A percentile compares a stretch with the other conserved stretches of the same genome.
Conservation (phyloP, 1,140 invertebrate genomes). For the Triops cancriformis region DNA sequence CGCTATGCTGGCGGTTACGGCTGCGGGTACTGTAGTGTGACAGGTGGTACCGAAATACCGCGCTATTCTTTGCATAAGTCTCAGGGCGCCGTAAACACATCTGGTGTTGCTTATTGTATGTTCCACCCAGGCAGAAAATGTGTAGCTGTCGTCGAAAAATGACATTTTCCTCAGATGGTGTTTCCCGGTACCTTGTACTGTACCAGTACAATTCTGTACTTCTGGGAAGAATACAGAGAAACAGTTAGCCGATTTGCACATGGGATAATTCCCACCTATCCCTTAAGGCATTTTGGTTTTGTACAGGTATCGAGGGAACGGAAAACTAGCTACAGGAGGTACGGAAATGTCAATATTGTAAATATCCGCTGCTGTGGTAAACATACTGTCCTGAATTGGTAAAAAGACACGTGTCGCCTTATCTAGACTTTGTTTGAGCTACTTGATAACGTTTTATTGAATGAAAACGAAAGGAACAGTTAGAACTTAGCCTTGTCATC, state of each 20-base stretch:
- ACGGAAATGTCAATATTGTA: neutral
- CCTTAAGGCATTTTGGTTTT: neutral
- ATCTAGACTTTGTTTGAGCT: neutral
- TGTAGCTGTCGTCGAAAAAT: too few relatives aligned
- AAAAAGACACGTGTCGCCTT: conserved; percentile 5
- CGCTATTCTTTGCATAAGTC: neutral
- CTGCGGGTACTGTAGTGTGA: neutral
- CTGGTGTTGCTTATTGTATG: neutral
- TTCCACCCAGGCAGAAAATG: neutral
- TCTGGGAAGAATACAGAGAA: too few relatives aligned
- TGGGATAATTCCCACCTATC: too few relatives aligned
- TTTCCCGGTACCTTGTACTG: neutral
- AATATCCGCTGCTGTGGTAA: neutral
- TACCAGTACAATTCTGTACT: neutral
- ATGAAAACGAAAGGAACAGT: neutral
- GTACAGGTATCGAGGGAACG: conserved; percentile 3
- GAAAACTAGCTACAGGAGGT: neutral
- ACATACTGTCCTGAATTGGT: neutral
- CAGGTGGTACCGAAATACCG: neutral
- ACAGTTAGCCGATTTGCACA: too few relatives aligned
- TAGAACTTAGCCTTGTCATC: neutral
- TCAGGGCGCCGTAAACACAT: neutral
- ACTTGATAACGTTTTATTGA: neutral
- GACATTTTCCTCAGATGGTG: neutral
- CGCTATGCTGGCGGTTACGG: neutral